These are phyloP conservation scores for Austrofundulus limnaeus DNA, from an alignment of 2,113 vertebrate species.

Conservation along the genomic window DNA sequence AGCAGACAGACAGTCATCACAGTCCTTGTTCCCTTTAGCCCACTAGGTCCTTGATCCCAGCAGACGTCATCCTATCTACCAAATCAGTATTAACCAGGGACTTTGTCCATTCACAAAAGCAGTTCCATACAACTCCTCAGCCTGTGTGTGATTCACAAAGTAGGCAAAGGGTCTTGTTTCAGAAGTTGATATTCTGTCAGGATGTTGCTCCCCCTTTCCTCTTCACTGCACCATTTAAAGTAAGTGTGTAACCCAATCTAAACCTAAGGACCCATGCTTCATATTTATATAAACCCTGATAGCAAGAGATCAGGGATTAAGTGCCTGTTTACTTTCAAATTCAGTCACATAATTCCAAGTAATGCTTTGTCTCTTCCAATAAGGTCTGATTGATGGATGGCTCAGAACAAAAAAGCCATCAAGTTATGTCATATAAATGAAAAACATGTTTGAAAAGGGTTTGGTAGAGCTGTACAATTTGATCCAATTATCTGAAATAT, in stretches of 20 bases:
- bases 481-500: too few species aligned
- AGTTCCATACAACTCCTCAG: slow-evolving; percentile 38
- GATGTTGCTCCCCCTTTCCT: slow-evolving; percentile 60
- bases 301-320: slow-evolving; percentile 50
- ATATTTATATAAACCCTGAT: slow-evolving; percentile 62
- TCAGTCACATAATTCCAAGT: slow-evolving; percentile 26
- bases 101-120: slow-evolving; percentile 72
- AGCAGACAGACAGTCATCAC: slow-evolving; percentile 79
- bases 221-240: slow-evolving; percentile 55
- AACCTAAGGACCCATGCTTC: slow-evolving; percentile 52
- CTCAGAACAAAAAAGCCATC: too few species aligned
- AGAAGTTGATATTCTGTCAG: slow-evolving; percentile 68
- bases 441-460: too few species aligned
- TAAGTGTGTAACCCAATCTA: slow-evolving; percentile 61
- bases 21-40: slow-evolving; percentile 56
- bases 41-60: slow-evolving; percentile 62
- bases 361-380: slow-evolving; percentile 29
- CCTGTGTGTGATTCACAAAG: slow-evolving; percentile 60
- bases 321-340: slow-evolving; percentile 46
- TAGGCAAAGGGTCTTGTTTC: slow-evolving; percentile 61
- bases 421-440: too few species aligned
- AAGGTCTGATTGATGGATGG: slow-evolving; percentile 37
- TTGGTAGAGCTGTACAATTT: too few species aligned
- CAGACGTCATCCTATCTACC: slow-evolving; percentile 78
- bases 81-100: slow-evolving; percentile 72